phyloP scores from a whole-genome alignment of 2,888 invertebrate species.

The Diarsia rubi region DNA sequence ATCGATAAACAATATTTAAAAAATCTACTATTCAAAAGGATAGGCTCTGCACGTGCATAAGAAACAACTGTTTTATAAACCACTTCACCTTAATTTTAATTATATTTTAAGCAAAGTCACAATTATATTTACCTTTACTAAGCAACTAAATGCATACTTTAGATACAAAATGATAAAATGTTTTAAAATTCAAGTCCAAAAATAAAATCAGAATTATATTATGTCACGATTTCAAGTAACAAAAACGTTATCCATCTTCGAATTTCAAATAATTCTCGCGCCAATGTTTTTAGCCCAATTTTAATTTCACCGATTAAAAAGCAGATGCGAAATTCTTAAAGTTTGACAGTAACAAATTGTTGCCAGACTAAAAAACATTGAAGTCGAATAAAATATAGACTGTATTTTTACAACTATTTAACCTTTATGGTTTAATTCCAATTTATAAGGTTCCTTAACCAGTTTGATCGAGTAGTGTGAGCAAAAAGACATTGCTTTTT shows the following conservation, averaged over 20 bases:
- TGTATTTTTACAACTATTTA: constrained; percentile 76
- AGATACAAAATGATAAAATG: neutral
- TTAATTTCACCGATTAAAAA: constrained; percentile 61
- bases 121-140: too few species aligned
- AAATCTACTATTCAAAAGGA: too few species aligned
- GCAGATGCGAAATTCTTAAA: constrained; percentile 74
- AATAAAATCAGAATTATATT: neutral
- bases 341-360: constrained; percentile 60
- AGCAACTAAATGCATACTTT: neutral
- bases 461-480: constrained; percentile 39
- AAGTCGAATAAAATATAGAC: constrained; percentile 67
- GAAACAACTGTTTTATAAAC: too few species aligned
- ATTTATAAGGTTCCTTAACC: constrained; percentile 62
- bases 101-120: neutral
- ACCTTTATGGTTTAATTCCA: constrained; percentile 72
- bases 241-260: constrained; percentile 40
- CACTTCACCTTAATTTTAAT: neutral
- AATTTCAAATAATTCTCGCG: constrained; percentile 49
- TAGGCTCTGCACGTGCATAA: too few species aligned
- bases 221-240: constrained; percentile 2
- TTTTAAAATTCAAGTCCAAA: neutral
- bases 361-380: constrained; percentile 40
- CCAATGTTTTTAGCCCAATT: constrained; percentile 67
- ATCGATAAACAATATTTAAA: too few species aligned
- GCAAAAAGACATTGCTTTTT: constrained; percentile 47